A percentile compares a stretch with the other conserved stretches of the same genome.
phyloP scores from a whole-genome alignment of 2,797 vertebrate genomes.

The Tapirus indicus region DNA sequence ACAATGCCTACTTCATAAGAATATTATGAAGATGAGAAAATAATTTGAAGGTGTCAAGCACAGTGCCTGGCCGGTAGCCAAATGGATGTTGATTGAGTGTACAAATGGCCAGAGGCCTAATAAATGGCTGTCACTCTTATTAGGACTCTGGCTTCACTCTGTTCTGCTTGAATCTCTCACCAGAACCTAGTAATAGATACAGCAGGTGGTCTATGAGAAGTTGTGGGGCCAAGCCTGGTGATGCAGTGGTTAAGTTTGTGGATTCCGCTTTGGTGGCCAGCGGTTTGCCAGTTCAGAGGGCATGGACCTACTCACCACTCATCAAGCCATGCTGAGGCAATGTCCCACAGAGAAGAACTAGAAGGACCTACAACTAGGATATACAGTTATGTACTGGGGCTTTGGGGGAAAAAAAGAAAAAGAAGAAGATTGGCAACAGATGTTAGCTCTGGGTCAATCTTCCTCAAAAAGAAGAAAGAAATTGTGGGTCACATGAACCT shows the following conservation, averaged over 20 bases:
- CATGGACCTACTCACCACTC: no score
- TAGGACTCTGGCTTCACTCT: neutral
- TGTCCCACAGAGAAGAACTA: no score
- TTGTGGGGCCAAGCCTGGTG: neutral
- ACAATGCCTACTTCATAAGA: neutral
- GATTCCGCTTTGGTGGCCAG: no score
- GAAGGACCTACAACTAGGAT: no score
- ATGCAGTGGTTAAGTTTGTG: no score
- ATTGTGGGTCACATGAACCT: neutral
- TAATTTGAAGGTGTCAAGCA: conserved; percentile 27
- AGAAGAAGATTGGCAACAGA: no score
- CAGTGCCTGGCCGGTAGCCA: neutral
- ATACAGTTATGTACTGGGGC: no score
- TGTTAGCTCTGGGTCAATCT: no score
- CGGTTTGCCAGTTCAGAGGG: no score
- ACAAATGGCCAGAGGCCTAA: neutral
- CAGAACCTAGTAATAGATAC: neutral
- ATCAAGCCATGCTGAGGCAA: no score
- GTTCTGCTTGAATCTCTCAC: neutral
- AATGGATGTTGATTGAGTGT: neutral
- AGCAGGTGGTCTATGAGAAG: neutral
- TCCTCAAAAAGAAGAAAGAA: neutral
- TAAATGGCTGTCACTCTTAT: neutral
- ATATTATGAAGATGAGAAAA: conserved; percentile 8
- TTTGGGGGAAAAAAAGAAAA: no score